Evolutionary conservation across 2,797 vertebrate species (phyloP).

Genomic region (Parotocinclus haroldoi): DNA sequence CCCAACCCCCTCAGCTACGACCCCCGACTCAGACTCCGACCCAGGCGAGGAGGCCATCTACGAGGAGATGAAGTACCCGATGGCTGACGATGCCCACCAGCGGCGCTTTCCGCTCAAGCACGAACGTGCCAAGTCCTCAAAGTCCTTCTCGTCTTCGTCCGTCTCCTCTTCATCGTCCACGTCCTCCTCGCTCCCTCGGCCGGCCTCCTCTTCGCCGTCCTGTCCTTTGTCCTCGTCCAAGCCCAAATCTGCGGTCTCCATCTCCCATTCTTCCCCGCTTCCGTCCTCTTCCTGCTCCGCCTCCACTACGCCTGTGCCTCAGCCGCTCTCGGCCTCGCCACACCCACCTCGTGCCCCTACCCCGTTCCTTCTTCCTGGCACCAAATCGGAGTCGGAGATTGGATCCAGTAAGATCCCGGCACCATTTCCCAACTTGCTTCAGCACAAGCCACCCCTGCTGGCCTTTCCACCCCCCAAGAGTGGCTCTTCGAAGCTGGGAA

Average conservation of each 20-base stretch:
- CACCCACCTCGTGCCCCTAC: conserved; percentile 79
- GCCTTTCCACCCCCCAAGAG: conserved; percentile 85
- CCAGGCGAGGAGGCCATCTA: conserved; percentile 93
- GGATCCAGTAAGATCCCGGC: conserved; percentile 83
- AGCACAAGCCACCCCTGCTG: conserved; percentile 85
- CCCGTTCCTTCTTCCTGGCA: conserved; percentile 72
- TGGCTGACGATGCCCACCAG: conserved; percentile 74
- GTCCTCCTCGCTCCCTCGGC: conserved; percentile 65
- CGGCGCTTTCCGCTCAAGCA: conserved; percentile 67
- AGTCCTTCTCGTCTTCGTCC: conserved; percentile 64
- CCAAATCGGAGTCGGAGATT: conserved; percentile 67
- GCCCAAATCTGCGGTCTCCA: conserved; percentile 70
- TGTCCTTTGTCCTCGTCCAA: conserved; percentile 70
- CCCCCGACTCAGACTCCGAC: conserved; percentile 84
- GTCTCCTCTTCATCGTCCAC: conserved; percentile 57
- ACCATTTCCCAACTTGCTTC: conserved; percentile 88
- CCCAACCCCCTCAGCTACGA: conserved; percentile 70
- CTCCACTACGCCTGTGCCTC: conserved; percentile 71
- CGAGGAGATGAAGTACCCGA: conserved; percentile 91
- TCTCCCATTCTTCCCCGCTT: conserved; percentile 74
- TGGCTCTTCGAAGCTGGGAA: conserved; percentile 59
- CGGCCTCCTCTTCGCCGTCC: conserved; percentile 65
- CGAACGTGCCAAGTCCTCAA: conserved; percentile 68
- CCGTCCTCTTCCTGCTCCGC: conserved; percentile 64
- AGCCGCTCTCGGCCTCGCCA: conserved; percentile 73